A percentile compares a stretch with the other conserved stretches of the same genome.
Conservation (phyloP, 2,888 invertebrate species). For the Hirtodrosophila confusa region DNA sequence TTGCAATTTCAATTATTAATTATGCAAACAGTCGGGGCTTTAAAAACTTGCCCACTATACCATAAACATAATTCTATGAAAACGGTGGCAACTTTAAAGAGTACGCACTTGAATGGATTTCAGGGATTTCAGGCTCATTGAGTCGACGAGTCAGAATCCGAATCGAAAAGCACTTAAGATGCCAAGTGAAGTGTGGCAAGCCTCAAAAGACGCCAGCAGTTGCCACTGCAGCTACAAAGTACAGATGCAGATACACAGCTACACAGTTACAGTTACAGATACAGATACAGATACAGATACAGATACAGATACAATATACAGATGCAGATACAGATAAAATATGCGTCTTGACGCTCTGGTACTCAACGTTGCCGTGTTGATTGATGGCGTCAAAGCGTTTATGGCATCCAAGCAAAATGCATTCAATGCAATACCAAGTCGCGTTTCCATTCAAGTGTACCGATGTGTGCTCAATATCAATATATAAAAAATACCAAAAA, state of each 20-base stretch:
- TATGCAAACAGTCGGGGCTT: conserved; percentile 30
- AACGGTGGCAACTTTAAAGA: conserved; percentile 5
- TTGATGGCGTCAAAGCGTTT: conserved; percentile 68
- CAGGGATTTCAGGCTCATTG: conserved; percentile 58
- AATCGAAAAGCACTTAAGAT: conserved; percentile 68
- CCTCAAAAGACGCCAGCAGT: conserved; percentile 27
- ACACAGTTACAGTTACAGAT: too few species aligned
- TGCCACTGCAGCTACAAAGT: background rate
- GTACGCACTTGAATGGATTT: conserved; percentile 12
- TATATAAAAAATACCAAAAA: background rate
- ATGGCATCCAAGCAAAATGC: conserved; percentile 48
- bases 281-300: too few species aligned
- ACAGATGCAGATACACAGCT: too few species aligned
- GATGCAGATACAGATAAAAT: conserved; percentile 28
- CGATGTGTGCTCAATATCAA: conserved; percentile 63
- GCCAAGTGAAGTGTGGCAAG: conserved; percentile 34
- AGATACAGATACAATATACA: background rate
- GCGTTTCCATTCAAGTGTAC: conserved; percentile 63
- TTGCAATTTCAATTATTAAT: conserved; percentile 49
- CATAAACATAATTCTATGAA: background rate
- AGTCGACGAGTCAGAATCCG: conserved; percentile 25
- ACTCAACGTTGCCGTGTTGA: conserved; percentile 40
- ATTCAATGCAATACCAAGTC: conserved; percentile 51
- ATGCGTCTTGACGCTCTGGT: conserved; percentile 25
- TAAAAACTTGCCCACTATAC: background rate